phyloP scores from a whole-genome alignment of 1,140 invertebrate genomes.

The Calephelis virginiensis region DNA sequence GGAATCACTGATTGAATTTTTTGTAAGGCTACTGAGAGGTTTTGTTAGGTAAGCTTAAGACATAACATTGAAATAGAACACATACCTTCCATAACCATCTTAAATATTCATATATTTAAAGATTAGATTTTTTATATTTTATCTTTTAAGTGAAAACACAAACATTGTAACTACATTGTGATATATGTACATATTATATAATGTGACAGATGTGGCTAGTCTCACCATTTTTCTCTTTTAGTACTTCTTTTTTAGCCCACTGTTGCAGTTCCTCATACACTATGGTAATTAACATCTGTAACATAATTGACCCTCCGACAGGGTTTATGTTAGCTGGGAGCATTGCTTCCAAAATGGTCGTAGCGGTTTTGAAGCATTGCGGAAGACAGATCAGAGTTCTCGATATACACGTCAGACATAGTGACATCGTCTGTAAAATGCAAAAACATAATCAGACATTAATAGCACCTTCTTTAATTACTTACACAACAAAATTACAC shows the following conservation, averaged over 20 bases:
- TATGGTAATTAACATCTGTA: conserved; percentile 82
- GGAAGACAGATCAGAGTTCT: conserved; percentile 83
- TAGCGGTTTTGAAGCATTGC: conserved; percentile 76
- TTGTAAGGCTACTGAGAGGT: too few relatives aligned
- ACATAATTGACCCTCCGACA: conserved; percentile 82
- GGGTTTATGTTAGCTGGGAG: conserved; percentile 83
- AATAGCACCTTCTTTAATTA: not conserved
- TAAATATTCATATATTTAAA: too few relatives aligned
- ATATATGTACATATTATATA: too few relatives aligned
- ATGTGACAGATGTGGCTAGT: too few relatives aligned
- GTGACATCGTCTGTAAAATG: conserved; percentile 80
- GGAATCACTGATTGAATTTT: too few relatives aligned
- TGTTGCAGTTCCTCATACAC: conserved; percentile 80
- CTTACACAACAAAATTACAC: too few relatives aligned
- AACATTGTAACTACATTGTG: too few relatives aligned
- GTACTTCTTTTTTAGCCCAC: conserved; percentile 64
- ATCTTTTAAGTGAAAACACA: too few relatives aligned
- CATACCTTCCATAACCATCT: too few relatives aligned
- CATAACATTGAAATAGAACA: too few relatives aligned
- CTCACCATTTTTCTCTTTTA: conserved; percentile 62
- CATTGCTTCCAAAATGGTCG: conserved; percentile 80
- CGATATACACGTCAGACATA: conserved; percentile 83
- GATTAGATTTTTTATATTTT: too few relatives aligned
- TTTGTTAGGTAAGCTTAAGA: too few relatives aligned
- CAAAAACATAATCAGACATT: not conserved